Evolutionary conservation across 2,113 vertebrate genomes (phyloP), one percentile per base, ranked within the genome.

Genomic region (Cathartes aura): DNA sequence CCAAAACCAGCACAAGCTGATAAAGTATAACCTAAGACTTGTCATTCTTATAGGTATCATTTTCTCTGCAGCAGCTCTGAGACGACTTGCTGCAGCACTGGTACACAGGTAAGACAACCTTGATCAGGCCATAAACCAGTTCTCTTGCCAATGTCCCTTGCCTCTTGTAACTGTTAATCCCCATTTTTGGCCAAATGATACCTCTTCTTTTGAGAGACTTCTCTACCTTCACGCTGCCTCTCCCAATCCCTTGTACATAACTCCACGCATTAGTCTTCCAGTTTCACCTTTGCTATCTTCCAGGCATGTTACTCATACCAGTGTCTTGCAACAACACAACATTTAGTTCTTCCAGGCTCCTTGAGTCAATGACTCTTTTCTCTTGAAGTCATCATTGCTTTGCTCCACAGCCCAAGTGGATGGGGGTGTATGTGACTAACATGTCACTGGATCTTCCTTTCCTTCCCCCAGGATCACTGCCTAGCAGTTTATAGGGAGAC

Each of bases 371-470:
- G 14, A 7, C 22, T 67, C 40, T 53, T 47, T 60, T 56, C 86
- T 66, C 60, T 50, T 38, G 53, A 56, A 71, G 62, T 23, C 88
- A 63, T 56, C 71, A 11, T 13, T 22, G 60, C 50, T 82, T 43
- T 73, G 73, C 62, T 91, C 73, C 45, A 13, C 0, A 0, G 13
- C 12, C 22, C 0, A 0, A 62, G 8, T 5, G 16, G 43, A 32
- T 34, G 40, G 56, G 24, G 13, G 4, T 4, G 26, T 8, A 18
- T 10, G 12, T 36, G 43, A 87, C 67, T 58, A 47, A 62, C 7
- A 12, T 7, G 48, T 29, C 60, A 42, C 47, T 82, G 23, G 2
- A 64, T 10, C 82, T 43, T 38, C 38, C 36, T 58, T 43, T 38
- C 38, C 36, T 58, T 42, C 27, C 42, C 66, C 42, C 16, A 60